These are phyloP conservation scores for Nasua narica DNA, from an alignment of 2,797 vertebrate species.

Conservation along the genomic window DNA sequence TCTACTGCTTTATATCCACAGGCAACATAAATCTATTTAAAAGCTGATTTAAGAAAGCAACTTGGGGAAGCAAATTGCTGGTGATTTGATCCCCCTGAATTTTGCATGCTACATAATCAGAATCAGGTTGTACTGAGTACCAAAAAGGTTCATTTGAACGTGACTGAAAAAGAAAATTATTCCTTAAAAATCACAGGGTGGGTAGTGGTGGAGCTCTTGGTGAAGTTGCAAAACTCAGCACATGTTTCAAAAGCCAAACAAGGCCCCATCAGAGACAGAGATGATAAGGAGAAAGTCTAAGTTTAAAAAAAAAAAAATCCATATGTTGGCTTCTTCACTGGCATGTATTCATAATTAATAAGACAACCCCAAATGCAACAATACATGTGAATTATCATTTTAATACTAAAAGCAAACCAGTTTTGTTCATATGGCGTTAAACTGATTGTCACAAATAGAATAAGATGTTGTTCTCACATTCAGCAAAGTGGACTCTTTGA, in stretches of 20 bases:
- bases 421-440: not conserved
- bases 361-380: slow-evolving; percentile 11
- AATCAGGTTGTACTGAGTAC: slow-evolving; percentile 51
- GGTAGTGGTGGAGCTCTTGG: not conserved
- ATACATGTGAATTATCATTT: not conserved
- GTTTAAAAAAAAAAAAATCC: too few species aligned
- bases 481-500: not conserved
- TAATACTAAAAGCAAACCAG: slow-evolving; percentile 18
- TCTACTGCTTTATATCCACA: slow-evolving; percentile 65
- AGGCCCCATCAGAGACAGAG: not conserved
- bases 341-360: not conserved
- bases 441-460: not conserved
- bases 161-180: slow-evolving; percentile 60
- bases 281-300: not conserved
- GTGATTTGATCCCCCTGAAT: slow-evolving; percentile 70
- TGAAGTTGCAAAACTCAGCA: slow-evolving; percentile 4
- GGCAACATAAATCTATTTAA: slow-evolving; percentile 73
- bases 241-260: not conserved
- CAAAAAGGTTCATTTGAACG: slow-evolving; percentile 49
- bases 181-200: slow-evolving; percentile 43
- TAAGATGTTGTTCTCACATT: not conserved
- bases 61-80: slow-evolving; percentile 69
- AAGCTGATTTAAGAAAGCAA: slow-evolving; percentile 75
- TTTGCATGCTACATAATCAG: slow-evolving; percentile 63
- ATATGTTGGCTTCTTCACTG: not conserved